Evolutionary conservation across 2,113 vertebrate genomes (phyloP).

Genomic region (Caranx melampygus): DNA sequence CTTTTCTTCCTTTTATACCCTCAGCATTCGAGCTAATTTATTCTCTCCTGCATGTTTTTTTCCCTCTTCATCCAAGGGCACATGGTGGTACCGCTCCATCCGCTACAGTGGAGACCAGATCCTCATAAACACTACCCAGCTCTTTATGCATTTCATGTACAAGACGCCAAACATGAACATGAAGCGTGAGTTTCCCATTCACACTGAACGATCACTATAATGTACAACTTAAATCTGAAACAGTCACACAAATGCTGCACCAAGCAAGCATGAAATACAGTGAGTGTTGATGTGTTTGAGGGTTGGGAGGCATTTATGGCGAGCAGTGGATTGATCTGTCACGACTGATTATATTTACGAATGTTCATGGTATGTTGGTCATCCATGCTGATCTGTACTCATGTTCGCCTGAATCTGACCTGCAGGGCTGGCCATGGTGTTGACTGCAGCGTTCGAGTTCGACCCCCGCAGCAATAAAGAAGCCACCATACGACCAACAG

Average conservation of each 20-base stretch:
- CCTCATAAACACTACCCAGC: constrained; percentile 97
- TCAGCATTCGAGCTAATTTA: not conserved
- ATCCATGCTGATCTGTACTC: not conserved
- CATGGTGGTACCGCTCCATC: constrained; percentile 99
- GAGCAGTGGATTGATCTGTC: too few species aligned
- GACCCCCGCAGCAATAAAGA: constrained; percentile 99
- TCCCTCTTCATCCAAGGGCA: constrained; percentile 84
- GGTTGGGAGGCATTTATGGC: not conserved
- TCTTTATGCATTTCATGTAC: constrained; percentile 99
- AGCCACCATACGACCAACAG: constrained; percentile 94
- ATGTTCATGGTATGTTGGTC: too few species aligned
- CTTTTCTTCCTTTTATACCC: not conserved
- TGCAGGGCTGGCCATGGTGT: constrained; percentile 94
- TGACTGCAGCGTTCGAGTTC: constrained; percentile 97
- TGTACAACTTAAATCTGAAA: not conserved
- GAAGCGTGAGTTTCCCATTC: constrained; percentile 90
- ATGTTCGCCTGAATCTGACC: not conserved
- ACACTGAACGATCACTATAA: not conserved
- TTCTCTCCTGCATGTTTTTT: not conserved
- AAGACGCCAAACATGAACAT: constrained; percentile 99
- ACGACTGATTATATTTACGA: not conserved
- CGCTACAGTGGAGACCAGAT: constrained; percentile 98
- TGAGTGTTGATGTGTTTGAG: not conserved
- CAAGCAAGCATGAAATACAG: not conserved
- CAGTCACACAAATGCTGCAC: not conserved